Evolutionary conservation across 2,797 vertebrate genomes (phyloP).

Genomic region (Lutjanus campechanus): DNA sequence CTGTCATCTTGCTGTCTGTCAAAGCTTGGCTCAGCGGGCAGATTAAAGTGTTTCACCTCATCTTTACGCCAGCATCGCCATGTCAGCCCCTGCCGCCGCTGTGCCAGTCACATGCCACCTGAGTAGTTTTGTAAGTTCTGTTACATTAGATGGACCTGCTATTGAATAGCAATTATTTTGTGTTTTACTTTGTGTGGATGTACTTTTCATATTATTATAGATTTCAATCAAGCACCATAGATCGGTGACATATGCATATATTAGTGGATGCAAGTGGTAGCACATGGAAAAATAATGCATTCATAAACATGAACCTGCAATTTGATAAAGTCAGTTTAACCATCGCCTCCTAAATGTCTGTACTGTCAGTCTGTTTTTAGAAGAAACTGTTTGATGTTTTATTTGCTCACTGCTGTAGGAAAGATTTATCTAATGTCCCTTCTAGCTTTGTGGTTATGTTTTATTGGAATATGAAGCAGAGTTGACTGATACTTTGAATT

Average conservation of each 20-base stretch:
- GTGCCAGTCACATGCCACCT: slow-evolving; percentile 53
- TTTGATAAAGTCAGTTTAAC: slow-evolving; percentile 6
- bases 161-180: neutral
- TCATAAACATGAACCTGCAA: neutral
- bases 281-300: neutral
- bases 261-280: neutral
- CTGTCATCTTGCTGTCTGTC: slow-evolving; percentile 62
- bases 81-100: slow-evolving; percentile 54
- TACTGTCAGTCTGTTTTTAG: neutral
- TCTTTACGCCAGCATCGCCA: slow-evolving; percentile 60
- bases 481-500: slow-evolving; percentile 14
- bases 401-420: slow-evolving; percentile 21
- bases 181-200: slow-evolving; percentile 21
- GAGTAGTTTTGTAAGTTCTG: slow-evolving; percentile 75
- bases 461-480: neutral
- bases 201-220: neutral
- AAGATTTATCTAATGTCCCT: neutral
- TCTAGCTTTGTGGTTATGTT: slow-evolving; percentile 15
- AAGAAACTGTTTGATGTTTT: slow-evolving; percentile 4
- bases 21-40: slow-evolving; percentile 65
- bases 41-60: slow-evolving; percentile 70
- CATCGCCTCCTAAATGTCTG: neutral
- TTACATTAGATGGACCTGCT: slow-evolving; percentile 15
- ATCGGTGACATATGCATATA: neutral
- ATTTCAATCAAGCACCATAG: neutral